Percentiles rank a stretch among this genome's conserved stretches.
Evolutionary conservation across 2,888 invertebrate genomes (phyloP).

Genomic region (Heterodera filipjevi): DNA sequence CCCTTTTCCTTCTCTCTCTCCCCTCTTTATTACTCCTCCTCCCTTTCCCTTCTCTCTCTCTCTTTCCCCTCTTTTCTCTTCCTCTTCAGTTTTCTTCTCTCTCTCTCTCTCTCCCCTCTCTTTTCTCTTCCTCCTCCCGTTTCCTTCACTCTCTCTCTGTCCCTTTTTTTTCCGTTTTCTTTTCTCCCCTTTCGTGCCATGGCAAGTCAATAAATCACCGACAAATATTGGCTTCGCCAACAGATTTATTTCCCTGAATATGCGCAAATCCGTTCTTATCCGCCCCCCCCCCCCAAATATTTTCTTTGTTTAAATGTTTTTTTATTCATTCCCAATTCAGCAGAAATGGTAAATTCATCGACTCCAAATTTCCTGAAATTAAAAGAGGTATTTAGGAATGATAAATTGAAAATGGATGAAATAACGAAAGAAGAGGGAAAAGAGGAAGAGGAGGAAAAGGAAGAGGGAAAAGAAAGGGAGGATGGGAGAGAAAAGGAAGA

Average conservation of each 20-base stretch:
- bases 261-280: neutral
- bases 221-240: neutral
- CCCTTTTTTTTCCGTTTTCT: neutral
- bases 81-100: neutral
- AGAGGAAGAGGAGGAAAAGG: neutral
- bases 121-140: too few species aligned
- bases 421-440: neutral
- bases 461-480: neutral
- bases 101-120: too few species aligned
- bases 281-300: neutral
- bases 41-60: neutral
- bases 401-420: neutral
- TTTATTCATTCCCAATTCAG: neutral
- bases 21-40: neutral
- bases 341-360: constrained; percentile 10
- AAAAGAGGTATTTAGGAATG: neutral
- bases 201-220: constrained; percentile 14
- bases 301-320: neutral
- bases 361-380: neutral
- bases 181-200: neutral
- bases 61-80: neutral
- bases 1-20: neutral
- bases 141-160: too few species aligned
- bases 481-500: neutral
- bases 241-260: neutral